Conservation (phyloP, 2,888 invertebrate genomes). For the Nomada fucata region DNA sequence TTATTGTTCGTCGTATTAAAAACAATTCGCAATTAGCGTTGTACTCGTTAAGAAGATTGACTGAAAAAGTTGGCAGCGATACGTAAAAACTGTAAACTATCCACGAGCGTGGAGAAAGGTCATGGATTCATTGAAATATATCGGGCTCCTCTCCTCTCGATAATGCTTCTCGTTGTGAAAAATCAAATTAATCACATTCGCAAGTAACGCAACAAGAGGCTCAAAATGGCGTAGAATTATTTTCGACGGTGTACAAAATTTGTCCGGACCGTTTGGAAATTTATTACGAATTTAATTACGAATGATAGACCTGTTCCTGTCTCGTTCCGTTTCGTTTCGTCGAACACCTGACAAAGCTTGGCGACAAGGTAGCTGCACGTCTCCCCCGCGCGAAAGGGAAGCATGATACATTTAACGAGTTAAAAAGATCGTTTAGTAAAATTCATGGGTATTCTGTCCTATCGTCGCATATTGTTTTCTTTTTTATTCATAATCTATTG, state of each 20-base stretch:
- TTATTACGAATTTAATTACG: not conserved
- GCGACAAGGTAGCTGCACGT: slow-evolving; percentile 40
- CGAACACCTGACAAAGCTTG: slow-evolving; percentile 52
- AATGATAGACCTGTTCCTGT: too few species aligned
- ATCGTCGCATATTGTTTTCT: not conserved
- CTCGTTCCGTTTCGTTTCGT: slow-evolving; percentile 24
- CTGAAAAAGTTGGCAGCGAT: slow-evolving; percentile 37
- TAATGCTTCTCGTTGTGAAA: slow-evolving; percentile 45
- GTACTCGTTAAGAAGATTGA: not conserved
- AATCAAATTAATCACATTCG: slow-evolving; percentile 32
- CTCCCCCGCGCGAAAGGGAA: not conserved
- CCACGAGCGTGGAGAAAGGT: not conserved
- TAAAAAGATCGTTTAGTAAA: slow-evolving; percentile 34
- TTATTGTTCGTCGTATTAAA: not conserved
- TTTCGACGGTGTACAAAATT: slow-evolving; percentile 54
- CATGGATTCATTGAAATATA: not conserved
- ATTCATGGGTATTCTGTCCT: slow-evolving; percentile 17
- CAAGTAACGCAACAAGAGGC: slow-evolving; percentile 13
- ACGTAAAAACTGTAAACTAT: slow-evolving; percentile 6
- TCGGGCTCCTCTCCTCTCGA: not conserved
- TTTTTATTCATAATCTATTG: slow-evolving; percentile 21
- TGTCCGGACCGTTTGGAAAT: slow-evolving; percentile 26
- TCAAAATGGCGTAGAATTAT: slow-evolving; percentile 10
- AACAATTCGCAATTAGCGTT: slow-evolving; percentile 9
- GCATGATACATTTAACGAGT: slow-evolving; percentile 31